Base-by-base conservation (phyloP, 2,113 vertebrate species). In the Paedocypris sp. region DNA sequence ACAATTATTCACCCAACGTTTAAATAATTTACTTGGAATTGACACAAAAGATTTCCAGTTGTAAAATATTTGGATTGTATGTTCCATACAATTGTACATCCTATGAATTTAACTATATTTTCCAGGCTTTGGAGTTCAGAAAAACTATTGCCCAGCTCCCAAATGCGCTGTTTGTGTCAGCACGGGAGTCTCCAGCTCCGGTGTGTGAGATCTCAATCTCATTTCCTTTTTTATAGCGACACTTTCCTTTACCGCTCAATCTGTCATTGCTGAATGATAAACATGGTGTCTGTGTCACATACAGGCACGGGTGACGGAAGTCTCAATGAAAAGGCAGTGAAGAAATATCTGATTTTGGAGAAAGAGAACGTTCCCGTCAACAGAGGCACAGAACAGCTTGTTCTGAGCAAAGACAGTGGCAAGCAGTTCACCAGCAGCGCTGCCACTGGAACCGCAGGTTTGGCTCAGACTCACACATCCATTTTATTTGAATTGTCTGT, bases 381-480 rank as follows among this genome's bases (percentile, higher is more conserved):
- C 69, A 93, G 89, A 69, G 94, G 98, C 12, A 81, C 86, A 64
- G 92, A 98, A 26, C 80, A 87, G 60, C 77, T 97, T 28, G 83
- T 94, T 69, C 82, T 95, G 87, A 80, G 84, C 16, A 98, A 98
- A 72, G 94, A 98, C 84, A 91, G 88, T 0, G 94, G 94, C 62
- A 98, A 98, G 73, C 90, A 92, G 60, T 98, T 98, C 39, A 89
- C 74, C 15, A 87, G 79, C 16, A 77, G 86, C 85, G 71, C 79
- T 76, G 32, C 35, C 43, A 7, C 23, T 64, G 4, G 76, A 73
- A 62, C 60, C 71, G 78, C 75, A 75, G 81, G 82, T 84, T n/a
- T n/a, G n/a, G n/a, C n/a, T n/a, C n/a, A n/a, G n/a, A n/a, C n/a
- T n/a, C n/a, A n/a, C n/a, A n/a, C n/a, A n/a, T n/a, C n/a, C n/a